Evolutionary conservation across 2,113 vertebrate genomes (phyloP).

Genomic region (Bos taurus): ARS-UCD2.0 NC_037340.1:74007501-74008000

Average conservation of each 20-base stretch:
- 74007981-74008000: not conserved
- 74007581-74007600: not conserved
- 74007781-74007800: no score
- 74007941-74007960: not conserved
- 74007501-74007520: not conserved
- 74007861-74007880: no score
- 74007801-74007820: no score
- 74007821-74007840: no score
- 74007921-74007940: not conserved
- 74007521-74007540: not conserved
- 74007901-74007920: not conserved
- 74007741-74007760: no score
- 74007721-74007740: not conserved
- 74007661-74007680: not conserved
- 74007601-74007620: not conserved
- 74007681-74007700: not conserved
- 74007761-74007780: not conserved
- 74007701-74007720: not conserved
- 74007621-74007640: not conserved
- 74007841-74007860: no score
- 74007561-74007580: not conserved
- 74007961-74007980: not conserved
- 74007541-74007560: not conserved
- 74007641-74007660: not conserved
- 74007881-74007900: not conserved